Evolutionary conservation across 2,888 invertebrate genomes (phyloP), one percentile per base, ranked within the genome.

Genomic region (Nomada fabriciana): DNA sequence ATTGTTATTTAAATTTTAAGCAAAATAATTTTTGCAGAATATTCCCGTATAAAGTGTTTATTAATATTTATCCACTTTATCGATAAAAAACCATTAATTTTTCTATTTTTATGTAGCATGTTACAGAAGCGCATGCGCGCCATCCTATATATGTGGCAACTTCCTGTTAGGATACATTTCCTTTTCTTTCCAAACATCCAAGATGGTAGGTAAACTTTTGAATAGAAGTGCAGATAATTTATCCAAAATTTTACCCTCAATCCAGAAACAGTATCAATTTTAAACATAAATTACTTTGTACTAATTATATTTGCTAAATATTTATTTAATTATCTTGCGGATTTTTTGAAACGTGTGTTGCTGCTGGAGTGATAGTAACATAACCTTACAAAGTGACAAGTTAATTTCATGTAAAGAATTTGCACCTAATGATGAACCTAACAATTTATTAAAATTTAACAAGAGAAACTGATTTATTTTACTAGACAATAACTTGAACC

Each of bases 151-250:
- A 13, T 67, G 57, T 53, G 20, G 60, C 81, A 43, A 85, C 75
- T 90, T 92, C 92, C 91, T 88, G 87, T 65, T 64, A 52, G 61
- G 18, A 47, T 82, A 76, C 83, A 52, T 82, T 83, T 90, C 88
- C 89, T 88, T 90, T 91, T 89, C 90, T 84, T 88, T 88, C 88
- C 78, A 90, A 88, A 88, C 88, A 86, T 88, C 83, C 90, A 93
- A 91, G 88, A 93, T 93, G 93, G 93, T 93, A 90, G 89, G 93
- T 91, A 61, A 80, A 79, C 47, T 55, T 25, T 29, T 0, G 18
- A 15, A 60, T 53, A 11, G 25, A n/a, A 61, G 25, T 23, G 23
- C 59, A 23, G 13, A n/a, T 74, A 74, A 52, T 77, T 77, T 20
- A 88, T 88, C 88, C 52, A 18, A 9, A 9, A 47, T 64, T 77